Evolutionary conservation across 92 coral and sea anemone genomes (phyloP).

Genomic region (Zoanthus sansibaricus): DNA sequence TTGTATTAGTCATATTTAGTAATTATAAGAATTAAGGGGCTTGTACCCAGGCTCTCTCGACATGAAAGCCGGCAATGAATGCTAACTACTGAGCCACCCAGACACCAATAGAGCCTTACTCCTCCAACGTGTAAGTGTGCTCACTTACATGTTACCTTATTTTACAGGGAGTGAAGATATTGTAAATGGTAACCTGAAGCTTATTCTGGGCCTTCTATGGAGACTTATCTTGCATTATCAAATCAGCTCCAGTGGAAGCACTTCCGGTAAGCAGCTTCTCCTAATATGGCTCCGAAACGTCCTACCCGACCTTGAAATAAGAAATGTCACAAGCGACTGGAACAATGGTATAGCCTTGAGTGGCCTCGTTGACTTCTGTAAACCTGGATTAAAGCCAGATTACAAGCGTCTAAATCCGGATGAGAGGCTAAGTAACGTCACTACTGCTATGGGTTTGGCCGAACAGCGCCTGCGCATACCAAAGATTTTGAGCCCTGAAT

Average conservation of each 20-base stretch:
- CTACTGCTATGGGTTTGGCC: slow-evolving; percentile 79
- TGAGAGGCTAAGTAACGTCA: slow-evolving; percentile 67
- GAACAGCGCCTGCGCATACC: slow-evolving; percentile 87
- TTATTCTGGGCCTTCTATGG: slow-evolving; percentile 96
- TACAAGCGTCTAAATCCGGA: slow-evolving; percentile 86
- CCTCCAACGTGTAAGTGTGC: too few relatives aligned
- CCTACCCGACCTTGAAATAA: slow-evolving; percentile 84
- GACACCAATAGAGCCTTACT: too few relatives aligned
- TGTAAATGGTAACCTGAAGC: slow-evolving; percentile 92
- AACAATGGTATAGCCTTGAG: slow-evolving; percentile 86
- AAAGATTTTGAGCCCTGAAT: slow-evolving; percentile 85
- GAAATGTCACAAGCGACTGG: slow-evolving; percentile 96
- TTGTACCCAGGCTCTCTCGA: too few relatives aligned
- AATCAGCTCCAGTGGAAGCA: slow-evolving; percentile 95
- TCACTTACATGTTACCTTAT: background rate
- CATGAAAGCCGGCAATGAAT: too few relatives aligned
- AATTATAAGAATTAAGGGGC: too few relatives aligned
- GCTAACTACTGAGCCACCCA: too few relatives aligned
- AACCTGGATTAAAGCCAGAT: slow-evolving; percentile 83
- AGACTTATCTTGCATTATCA: slow-evolving; percentile 96
- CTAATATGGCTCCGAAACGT: slow-evolving; percentile 92
- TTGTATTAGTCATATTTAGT: too few relatives aligned
- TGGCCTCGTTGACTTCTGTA: slow-evolving; percentile 86
- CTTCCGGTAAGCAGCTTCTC: slow-evolving; percentile 92
- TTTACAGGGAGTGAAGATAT: slow-evolving; percentile 90